These are phyloP conservation scores for Drosophila paranaensis DNA, from an alignment of 2,888 invertebrate species.

Conservation along the genomic window DNA sequence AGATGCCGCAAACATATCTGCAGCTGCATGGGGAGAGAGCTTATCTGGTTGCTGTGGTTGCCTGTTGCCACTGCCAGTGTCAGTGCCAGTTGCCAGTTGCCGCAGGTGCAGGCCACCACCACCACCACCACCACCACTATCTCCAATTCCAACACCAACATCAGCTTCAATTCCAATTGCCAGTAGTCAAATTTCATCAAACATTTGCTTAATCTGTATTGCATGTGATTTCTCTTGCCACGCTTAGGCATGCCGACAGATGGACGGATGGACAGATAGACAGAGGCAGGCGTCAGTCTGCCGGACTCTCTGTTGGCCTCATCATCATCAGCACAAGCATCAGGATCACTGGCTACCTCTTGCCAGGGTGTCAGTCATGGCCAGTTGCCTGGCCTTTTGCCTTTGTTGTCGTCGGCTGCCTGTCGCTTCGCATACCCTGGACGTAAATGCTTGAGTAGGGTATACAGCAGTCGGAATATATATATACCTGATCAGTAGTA, in stretches of 20 bases:
- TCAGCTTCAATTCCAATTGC: conserved; percentile 10
- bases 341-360: conserved; percentile 15
- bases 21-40: conserved; percentile 4
- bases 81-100: conserved; percentile 10
- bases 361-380: conserved; percentile 28
- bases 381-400: conserved; percentile 47
- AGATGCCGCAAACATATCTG: conserved; percentile 38
- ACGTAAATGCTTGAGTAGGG: background rate
- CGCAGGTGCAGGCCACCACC: conserved; percentile 29
- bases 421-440: conserved; percentile 7
- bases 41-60: conserved; percentile 32
- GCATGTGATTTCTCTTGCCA: conserved; percentile 20
- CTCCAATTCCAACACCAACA: background rate
- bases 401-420: conserved; percentile 37
- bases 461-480: no score
- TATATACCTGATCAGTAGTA: no score
- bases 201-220: conserved; percentile 47
- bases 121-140: no score
- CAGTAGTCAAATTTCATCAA: conserved; percentile 24
- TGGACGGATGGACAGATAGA: background rate
- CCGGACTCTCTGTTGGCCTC: conserved; percentile 18
- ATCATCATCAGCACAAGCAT: conserved; percentile 16
- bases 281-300: conserved; percentile 40
- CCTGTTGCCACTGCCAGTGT: background rate
- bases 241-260: background rate